Percentiles rank a stretch among this genome's conserved stretches.
phyloP scores from a whole-genome alignment of 2,797 vertebrate species.

The Pseudocheirus occidentalis region DNA sequence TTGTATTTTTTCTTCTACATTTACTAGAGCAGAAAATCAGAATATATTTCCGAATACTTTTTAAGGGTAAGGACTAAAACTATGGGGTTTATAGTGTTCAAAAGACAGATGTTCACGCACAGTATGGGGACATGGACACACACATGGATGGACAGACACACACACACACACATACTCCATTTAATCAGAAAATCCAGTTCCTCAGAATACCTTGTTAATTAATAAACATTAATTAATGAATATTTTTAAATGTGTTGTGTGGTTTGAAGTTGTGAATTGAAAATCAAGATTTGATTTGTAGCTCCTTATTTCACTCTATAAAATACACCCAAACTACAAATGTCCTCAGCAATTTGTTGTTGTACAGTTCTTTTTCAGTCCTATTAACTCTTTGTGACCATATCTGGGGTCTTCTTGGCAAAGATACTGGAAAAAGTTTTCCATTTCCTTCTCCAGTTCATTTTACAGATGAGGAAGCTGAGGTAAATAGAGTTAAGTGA shows the following conservation, averaged over 20 bases:
- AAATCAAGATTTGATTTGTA: background rate
- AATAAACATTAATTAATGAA: background rate
- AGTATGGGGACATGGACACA: too few relatives aligned
- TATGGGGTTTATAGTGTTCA: background rate
- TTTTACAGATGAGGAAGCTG: background rate
- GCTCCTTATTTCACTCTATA: background rate
- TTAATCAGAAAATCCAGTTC: conserved; percentile 36
- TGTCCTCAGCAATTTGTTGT: conserved; percentile 2
- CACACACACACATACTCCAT: background rate
- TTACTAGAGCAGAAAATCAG: background rate
- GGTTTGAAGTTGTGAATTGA: background rate
- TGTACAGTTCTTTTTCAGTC: background rate
- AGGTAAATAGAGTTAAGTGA: background rate
- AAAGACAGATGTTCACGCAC: background rate
- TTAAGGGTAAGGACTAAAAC: conserved; percentile 2
- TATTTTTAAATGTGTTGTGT: background rate
- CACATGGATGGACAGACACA: too few relatives aligned
- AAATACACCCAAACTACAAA: background rate
- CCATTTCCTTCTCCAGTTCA: background rate
- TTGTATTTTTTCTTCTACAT: background rate
- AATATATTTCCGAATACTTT: conserved; percentile 30
- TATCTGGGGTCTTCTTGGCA: background rate
- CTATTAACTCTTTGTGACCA: background rate
- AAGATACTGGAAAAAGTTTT: background rate
- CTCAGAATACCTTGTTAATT: background rate